Conservation (phyloP, 2,113 vertebrate genomes). For the Eulacestoma nigropectus region DNA sequence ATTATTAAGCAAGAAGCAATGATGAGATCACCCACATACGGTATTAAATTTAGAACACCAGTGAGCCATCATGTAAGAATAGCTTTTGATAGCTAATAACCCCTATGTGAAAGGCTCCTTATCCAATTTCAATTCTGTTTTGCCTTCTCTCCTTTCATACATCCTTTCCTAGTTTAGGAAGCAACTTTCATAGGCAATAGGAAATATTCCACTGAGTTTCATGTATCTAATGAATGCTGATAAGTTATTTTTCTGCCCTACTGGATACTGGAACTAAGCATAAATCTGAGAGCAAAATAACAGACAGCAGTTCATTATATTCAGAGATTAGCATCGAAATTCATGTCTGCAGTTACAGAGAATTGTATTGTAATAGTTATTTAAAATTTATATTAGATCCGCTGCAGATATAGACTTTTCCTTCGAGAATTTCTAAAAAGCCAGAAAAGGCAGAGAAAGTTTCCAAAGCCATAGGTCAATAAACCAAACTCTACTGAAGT, state of each 20-base stretch:
- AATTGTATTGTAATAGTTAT: conserved; percentile 10
- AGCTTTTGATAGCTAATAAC: conserved; percentile 44
- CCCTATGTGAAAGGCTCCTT: conserved; percentile 2
- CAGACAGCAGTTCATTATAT: conserved; percentile 39
- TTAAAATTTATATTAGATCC: conserved; percentile 41
- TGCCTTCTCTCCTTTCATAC: conserved; percentile 17
- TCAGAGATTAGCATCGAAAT: conserved; percentile 31
- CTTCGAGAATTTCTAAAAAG: not conserved
- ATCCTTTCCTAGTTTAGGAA: conserved; percentile 18
- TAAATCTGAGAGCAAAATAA: conserved; percentile 33
- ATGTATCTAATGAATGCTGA: conserved; percentile 52
- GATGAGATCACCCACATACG: not conserved
- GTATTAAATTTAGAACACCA: conserved; percentile 13
- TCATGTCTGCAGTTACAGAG: not conserved
- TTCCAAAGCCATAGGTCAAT: not conserved
- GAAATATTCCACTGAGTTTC: conserved; percentile 46
- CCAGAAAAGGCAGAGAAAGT: not conserved
- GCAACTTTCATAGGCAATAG: conserved; percentile 6
- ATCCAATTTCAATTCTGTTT: conserved; percentile 31
- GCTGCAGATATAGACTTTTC: conserved; percentile 9
- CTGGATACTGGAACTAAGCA: conserved; percentile 45
- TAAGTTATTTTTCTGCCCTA: conserved; percentile 59
- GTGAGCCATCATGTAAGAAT: conserved; percentile 27
- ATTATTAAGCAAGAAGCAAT: not conserved
- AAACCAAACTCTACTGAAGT: not conserved